Conservation (phyloP, 2,797 vertebrate genomes). For the Pitangus sulphuratus region DNA sequence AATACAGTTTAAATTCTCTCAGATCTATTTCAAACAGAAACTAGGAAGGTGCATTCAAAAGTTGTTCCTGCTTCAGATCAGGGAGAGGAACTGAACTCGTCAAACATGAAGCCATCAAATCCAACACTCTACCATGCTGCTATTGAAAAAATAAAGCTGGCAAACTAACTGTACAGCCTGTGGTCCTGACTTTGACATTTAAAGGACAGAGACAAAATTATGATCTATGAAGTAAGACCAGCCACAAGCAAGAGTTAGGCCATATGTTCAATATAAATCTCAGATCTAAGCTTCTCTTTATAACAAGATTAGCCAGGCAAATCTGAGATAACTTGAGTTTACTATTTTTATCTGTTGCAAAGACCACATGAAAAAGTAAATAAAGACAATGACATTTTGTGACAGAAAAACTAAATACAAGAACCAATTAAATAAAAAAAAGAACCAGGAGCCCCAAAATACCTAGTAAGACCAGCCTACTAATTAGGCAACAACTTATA, state of each 20-base stretch:
- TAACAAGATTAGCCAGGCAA: slow-evolving; percentile 45
- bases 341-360: slow-evolving; percentile 21
- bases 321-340: slow-evolving; percentile 10
- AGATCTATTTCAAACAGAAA: neutral
- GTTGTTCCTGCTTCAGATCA: neutral
- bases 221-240: neutral
- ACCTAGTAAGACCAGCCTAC: slow-evolving; percentile 20
- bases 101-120: neutral
- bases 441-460: neutral
- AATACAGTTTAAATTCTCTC: slow-evolving; percentile 7
- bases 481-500: neutral
- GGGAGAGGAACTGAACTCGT: neutral
- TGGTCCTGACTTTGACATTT: neutral
- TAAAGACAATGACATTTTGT: neutral
- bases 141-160: neutral
- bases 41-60: neutral
- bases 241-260: neutral
- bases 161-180: neutral
- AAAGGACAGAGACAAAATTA: neutral
- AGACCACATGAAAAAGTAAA: neutral
- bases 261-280: neutral
- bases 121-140: neutral
- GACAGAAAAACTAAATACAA: neutral
- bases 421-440: neutral
- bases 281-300: slow-evolving; percentile 28